Base-by-base conservation (phyloP, 2,888 invertebrate genomes). In the Hoplodrina ambigua region DNA sequence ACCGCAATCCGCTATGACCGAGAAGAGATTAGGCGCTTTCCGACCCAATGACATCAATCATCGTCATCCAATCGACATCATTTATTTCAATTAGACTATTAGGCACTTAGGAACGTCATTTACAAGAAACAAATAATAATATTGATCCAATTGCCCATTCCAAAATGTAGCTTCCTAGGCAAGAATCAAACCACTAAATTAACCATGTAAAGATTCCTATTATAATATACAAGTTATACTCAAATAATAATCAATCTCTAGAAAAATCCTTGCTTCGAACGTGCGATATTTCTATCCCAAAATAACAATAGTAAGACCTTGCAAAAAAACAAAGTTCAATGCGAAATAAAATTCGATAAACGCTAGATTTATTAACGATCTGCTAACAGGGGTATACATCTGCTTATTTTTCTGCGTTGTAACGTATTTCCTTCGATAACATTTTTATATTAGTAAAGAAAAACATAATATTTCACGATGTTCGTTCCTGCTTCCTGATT, bases 301-400 rank as follows among this genome's bases (percentile, higher is more conserved):
- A 72, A 73, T 73, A 73, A 72, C 50, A 71, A 56, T 65, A 65
- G 49, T 50, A 57, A 64, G 20, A 71, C 74, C 69, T 76, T 60
- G 64, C 49, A 46, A 17, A 41, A 37, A 53, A 55, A 50, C 13
- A 55, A 54, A 58, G 53, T 64, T 61, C 30, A 70, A 69, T 79
- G 65, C 55, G 67, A 80, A 50, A 72, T 66, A 54, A 64, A 41
- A 74, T 69, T 70, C 62, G 54, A 69, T 80, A 72, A 72, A 75
- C 60, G 60, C 58, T 58, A 44, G 13, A 61, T 69, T 62, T 65
- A 75, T 75, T 59, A 77, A 81, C 66, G 68, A 58, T 54, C 58
- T 72, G 80, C 37, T 56, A 75, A 72, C 60, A 71, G 19, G 17
- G 41, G 17, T 8, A 56, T 46, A 60, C 57, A 68, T 67, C 17